phyloP scores from a whole-genome alignment of 2,888 invertebrate genomes.

The Ephialtes manifestator region DNA sequence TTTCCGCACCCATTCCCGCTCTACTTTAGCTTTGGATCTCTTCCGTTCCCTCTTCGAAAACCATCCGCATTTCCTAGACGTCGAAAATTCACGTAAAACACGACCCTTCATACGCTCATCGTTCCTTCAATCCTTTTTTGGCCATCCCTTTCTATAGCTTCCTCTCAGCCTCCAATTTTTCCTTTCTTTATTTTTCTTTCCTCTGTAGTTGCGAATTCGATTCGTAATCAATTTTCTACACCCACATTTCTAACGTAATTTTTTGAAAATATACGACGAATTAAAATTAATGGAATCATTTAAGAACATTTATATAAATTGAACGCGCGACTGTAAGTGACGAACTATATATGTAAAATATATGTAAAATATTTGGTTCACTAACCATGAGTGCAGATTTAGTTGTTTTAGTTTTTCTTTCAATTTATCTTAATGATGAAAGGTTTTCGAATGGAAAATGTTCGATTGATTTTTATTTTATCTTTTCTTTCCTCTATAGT shows the following conservation, averaged over 20 bases:
- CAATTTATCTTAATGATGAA: too few relatives aligned
- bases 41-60: conserved; percentile 63
- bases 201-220: not conserved
- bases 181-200: not conserved
- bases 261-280: too few relatives aligned
- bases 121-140: conserved; percentile 23
- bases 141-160: not conserved
- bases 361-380: too few relatives aligned
- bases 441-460: too few relatives aligned
- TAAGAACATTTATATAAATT: too few relatives aligned
- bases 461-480: too few relatives aligned
- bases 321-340: too few relatives aligned
- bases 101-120: not conserved
- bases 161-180: not conserved
- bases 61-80: conserved; percentile 35
- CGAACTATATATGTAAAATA: too few relatives aligned
- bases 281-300: too few relatives aligned
- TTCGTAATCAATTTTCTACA: not conserved
- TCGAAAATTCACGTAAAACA: conserved; percentile 58
- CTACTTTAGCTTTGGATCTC: conserved; percentile 64
- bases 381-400: too few relatives aligned
- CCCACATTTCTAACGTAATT: not conserved
- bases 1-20: conserved; percentile 57
- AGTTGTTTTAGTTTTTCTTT: too few relatives aligned
- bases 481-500: not conserved